Base-by-base conservation (phyloP, 2,797 vertebrate species). In the Distichodus sexfasciatus region DNA sequence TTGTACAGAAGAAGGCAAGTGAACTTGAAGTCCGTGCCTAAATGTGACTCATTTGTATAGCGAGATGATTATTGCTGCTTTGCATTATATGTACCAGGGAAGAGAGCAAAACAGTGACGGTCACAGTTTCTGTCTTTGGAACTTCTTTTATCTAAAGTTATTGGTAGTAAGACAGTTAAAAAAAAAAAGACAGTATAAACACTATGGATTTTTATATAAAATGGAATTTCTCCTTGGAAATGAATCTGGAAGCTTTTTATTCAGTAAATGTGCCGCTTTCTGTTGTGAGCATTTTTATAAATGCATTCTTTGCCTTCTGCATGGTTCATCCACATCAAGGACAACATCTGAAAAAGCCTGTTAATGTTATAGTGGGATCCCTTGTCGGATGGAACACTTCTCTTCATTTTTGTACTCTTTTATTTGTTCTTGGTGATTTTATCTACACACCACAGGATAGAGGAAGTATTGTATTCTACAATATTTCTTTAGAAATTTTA, bases 291-390 rank as follows among this genome's bases (percentile, higher is more conserved):
- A 14, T 75, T 11, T 11, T 77, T 21, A 51, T 70, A 0, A 86
- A 86, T 21, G 6, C 81, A 12, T 86, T 83, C 48, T 83, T 78
- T n/a, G n/a, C 23, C 0, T 79, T 19, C n/a, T 84, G 82, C 54
- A 36, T 87, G 54, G 44, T 78, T 54, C 66, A 43, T 35, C 55
- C 62, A 15, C 14, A 11, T 1, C 2, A 23, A 33, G 36, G 40
- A 15, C n/a, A 71, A 10, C 4, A 12, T 43, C 24, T 75, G 50
- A 84, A 81, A 59, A 79, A 76, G n/a, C 84, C 81, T 35, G 72
- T 86, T 6, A 84, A 64, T 21, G 10, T 31, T 2, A 71, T 85
- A 1, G 66, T 86, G 57, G 66, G 31, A 21, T 64, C 40, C 6
- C 40, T 82, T 11, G 47, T 83, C 48, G 73, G 11, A 1, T 75